phyloP scores from a whole-genome alignment of 2,113 vertebrate genomes.

The Cervus canadensis region DNA sequence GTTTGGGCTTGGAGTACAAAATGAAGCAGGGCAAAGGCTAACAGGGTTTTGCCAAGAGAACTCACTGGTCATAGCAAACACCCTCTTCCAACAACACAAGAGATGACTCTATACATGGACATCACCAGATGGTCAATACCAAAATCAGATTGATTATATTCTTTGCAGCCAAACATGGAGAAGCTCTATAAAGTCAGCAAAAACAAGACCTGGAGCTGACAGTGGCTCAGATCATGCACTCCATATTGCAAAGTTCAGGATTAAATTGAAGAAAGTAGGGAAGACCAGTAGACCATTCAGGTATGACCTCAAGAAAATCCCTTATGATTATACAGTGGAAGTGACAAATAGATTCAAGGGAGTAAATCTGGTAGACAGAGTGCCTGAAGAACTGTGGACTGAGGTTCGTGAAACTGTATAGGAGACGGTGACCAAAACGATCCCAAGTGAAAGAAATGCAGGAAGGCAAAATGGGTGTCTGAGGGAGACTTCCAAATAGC shows the following conservation, averaged over 20 bases:
- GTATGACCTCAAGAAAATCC: not conserved
- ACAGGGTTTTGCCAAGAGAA: not conserved
- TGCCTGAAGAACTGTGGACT: not conserved
- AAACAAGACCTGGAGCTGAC: not conserved
- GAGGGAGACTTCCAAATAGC: not conserved
- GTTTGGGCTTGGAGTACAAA: not conserved
- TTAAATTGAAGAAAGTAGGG: not conserved
- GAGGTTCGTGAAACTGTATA: not conserved
- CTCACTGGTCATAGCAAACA: not conserved
- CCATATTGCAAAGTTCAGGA: not conserved
- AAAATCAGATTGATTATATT: not conserved
- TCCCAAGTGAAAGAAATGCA: not conserved
- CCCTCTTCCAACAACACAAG: not conserved
- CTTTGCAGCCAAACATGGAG: not conserved
- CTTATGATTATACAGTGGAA: not conserved
- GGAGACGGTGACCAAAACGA: not conserved
- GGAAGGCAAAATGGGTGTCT: not conserved
- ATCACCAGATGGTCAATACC: not conserved
- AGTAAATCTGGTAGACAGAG: not conserved
- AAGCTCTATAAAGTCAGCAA: not conserved
- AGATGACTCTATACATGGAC: not conserved
- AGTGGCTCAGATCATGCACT: not conserved
- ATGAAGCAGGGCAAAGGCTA: not conserved
- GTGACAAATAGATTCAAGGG: not conserved
- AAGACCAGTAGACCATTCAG: not conserved